Evolutionary conservation across 1,140 invertebrate genomes (phyloP).

Genomic region (Zaprionus kolodkinae): DNA sequence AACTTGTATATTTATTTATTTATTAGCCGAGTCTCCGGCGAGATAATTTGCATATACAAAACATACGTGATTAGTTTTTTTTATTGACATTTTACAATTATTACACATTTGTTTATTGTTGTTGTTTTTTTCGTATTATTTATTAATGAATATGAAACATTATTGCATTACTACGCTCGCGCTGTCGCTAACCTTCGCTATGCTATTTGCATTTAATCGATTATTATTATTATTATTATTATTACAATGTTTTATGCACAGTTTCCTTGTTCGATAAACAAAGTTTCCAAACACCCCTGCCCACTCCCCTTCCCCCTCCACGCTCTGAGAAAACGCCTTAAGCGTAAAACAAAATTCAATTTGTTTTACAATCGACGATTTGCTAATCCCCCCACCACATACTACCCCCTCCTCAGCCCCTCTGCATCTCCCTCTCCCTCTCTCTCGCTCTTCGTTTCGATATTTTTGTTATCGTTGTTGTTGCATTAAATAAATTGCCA

Average conservation of each 20-base stretch:
- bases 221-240: conserved; percentile 24
- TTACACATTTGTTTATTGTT: conserved; percentile 28
- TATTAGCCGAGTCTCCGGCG: neutral
- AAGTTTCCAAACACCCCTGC: neutral
- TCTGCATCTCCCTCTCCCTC: neutral
- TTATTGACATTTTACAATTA: conserved; percentile 3
- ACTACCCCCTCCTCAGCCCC: neutral
- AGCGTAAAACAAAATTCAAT: conserved; percentile 31
- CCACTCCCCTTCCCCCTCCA: too few species aligned
- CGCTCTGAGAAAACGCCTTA: conserved; percentile 7
- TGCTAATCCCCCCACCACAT: conserved; percentile 6
- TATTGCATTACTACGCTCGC: too few species aligned
- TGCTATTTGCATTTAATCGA: conserved; percentile 1
- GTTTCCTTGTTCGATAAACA: conserved; percentile 50
- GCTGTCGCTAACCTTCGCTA: neutral
- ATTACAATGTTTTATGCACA: conserved; percentile 24
- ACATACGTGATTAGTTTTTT: neutral
- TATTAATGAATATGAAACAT: neutral
- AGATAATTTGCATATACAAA: neutral
- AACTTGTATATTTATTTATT: conserved; percentile 1
- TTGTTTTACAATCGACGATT: conserved; percentile 39
- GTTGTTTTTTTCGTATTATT: neutral
- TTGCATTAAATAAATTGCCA: conserved; percentile 46
- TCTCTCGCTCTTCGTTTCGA: conserved; percentile 13
- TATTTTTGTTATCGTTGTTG: conserved; percentile 17